These are phyloP conservation scores for Sparus aurata DNA, from an alignment of 2,797 vertebrate species.

Conservation along the genomic window DNA sequence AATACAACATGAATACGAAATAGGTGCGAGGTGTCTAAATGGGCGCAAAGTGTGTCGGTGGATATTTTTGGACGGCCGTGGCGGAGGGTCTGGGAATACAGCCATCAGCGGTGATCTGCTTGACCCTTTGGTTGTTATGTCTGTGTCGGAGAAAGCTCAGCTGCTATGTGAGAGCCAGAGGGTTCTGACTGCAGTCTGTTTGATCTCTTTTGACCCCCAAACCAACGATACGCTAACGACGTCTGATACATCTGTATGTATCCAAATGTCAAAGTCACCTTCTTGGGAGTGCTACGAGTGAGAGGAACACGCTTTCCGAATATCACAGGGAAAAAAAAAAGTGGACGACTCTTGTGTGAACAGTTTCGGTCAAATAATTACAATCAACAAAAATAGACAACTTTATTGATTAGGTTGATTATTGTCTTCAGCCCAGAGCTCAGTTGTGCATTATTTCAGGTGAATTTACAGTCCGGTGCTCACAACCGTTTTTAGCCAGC, in stretches of 20 bases:
- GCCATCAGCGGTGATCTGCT: slow-evolving; percentile 57
- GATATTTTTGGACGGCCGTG: slow-evolving; percentile 65
- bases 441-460: slow-evolving; percentile 51
- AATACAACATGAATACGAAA: slow-evolving; percentile 32
- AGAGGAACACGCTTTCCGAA: not conserved
- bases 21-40: slow-evolving; percentile 29
- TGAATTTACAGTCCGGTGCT: slow-evolving; percentile 50
- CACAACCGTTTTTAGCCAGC: slow-evolving; percentile 49
- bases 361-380: slow-evolving; percentile 20
- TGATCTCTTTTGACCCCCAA: slow-evolving; percentile 21
- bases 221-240: not conserved
- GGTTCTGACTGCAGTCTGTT: slow-evolving; percentile 10
- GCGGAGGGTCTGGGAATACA: slow-evolving; percentile 64
- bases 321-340: not conserved
- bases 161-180: slow-evolving; percentile 49
- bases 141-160: slow-evolving; percentile 63
- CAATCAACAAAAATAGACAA: slow-evolving; percentile 72
- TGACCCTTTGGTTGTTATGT: slow-evolving; percentile 70
- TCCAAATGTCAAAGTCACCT: not conserved
- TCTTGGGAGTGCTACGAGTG: not conserved
- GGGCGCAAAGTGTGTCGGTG: slow-evolving; percentile 65
- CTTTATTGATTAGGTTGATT: slow-evolving; percentile 74
- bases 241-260: not conserved
- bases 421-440: slow-evolving; percentile 56
- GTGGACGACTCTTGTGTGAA: not conserved